Percentiles rank a stretch among this genome's conserved stretches.
phyloP scores from a whole-genome alignment of 2,888 invertebrate genomes.

The Volucella zonaria region DNA sequence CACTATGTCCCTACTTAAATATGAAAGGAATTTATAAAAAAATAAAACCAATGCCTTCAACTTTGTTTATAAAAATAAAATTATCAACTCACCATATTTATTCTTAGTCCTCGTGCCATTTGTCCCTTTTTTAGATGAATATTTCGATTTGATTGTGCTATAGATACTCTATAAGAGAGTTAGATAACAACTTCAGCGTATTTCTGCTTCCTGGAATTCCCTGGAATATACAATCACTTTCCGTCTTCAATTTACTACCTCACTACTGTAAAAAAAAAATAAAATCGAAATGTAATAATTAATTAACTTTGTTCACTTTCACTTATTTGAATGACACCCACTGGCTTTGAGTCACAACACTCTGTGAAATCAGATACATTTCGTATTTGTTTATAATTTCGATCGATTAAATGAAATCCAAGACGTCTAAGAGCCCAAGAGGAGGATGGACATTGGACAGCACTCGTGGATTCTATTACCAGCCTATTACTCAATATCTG shows the following conservation, averaged over 20 bases:
- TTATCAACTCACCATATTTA: conserved; percentile 56
- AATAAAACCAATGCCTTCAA: neutral
- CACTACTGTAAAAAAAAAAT: conserved; percentile 19
- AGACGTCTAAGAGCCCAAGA: conserved; percentile 34
- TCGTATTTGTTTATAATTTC: neutral
- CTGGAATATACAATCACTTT: conserved; percentile 47
- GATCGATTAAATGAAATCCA: conserved; percentile 59
- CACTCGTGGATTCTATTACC: conserved; percentile 49
- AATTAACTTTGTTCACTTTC: conserved; percentile 50
- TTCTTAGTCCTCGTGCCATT: conserved; percentile 42
- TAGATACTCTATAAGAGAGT: neutral
- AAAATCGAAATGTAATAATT: conserved; percentile 10
- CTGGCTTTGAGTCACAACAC: conserved; percentile 50
- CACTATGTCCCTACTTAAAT: neutral
- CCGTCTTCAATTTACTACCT: neutral
- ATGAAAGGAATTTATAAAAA: neutral
- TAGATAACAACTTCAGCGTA: neutral
- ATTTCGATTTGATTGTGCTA: neutral
- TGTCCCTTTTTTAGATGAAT: conserved; percentile 1
- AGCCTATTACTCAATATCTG: conserved; percentile 25
- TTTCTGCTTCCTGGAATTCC: neutral
- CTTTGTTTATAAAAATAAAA: neutral
- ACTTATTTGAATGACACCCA: conserved; percentile 27
- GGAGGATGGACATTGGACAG: conserved; percentile 62
- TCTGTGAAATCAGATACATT: conserved; percentile 65